Base-by-base conservation (phyloP, 2,113 vertebrate genomes). In the Oenanthe melanoleuca region DNA sequence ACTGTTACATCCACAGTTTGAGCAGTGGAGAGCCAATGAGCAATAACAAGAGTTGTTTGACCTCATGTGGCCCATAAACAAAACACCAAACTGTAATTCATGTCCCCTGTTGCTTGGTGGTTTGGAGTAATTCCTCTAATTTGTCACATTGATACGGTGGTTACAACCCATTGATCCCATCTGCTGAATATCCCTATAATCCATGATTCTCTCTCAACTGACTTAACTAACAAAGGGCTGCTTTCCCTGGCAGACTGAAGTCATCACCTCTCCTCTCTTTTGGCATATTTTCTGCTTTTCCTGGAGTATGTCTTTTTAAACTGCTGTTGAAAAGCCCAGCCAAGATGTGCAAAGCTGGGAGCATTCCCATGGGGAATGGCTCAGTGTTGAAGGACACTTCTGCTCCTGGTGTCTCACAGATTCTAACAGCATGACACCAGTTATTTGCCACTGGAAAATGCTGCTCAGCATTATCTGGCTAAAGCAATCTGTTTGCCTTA, bases 91-190 rank as follows among this genome's bases (percentile, higher is more conserved):
- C 71, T 77, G 42, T 63, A 90, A 94, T 95, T 92, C 63, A n/a
- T 47, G 64, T 37, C 83, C 79, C 71, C 92, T 82, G 71, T 90
- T 83, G 79, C 71, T 89, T 47, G 50, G n/a, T 80, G 59, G 50
- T 73, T 96, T 83, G 70, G 44, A 86, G 38, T 73, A 95, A 94
- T 93, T 94, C 75, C 75, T 93, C 82, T 90, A 92, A 96, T 97
- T 92, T 92, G 40, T 92, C 86, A 44, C 80, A 80, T 77, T 88
- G 92, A 92, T 94, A 70, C 75, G 59, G 63, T 47, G 90, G 86
- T 88, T 95, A 90, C 60, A 83, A 80, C 86, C 75, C 71, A 88
- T 92, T 86, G 88, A 93, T 94, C 59, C 87, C 42, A 93, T 70
- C 89, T 88, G 52, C 75, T 69, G 75, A 88, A 70, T 60, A 93